Base-by-base conservation (phyloP, 2,797 vertebrate genomes). In the Yasuhikotakia modesta region DNA sequence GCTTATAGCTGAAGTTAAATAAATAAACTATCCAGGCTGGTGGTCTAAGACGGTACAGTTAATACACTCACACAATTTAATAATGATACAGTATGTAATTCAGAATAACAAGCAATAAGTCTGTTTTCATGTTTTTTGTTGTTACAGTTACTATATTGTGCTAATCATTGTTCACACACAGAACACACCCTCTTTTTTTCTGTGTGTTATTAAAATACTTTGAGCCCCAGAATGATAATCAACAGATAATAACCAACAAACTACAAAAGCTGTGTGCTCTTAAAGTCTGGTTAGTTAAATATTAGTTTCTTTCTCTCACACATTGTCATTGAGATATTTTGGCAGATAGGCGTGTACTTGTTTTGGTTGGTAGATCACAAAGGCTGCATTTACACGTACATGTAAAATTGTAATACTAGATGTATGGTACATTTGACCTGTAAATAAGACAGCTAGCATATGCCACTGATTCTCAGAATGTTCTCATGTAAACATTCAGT, bases 21-120 rank as follows among this genome's bases (percentile, higher is more conserved):
- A 82, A 78, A 82, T 81, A 85, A 84, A 81, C 68, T 65, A 53
- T 57, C 57, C 24, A 39, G 77, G 22, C 57, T 39, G 80, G 70
- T 76, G 78, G 68, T 73, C 75, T 50, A 48, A 80, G 78, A 73
- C 46, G 2, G 32, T 57, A 70, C 50, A 32, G 57, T 70, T 70
- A 64, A 70, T 35, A 68, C 63, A 68, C 53, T 76, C 39, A 32
- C 39, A 32, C 19, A 17, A 43, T 50, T 71, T 71, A n/a, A 71
- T 45, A 17, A 39, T 22, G 10, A 13, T 22, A 46, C 16, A 75
- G 4, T 12, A 45, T 57, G 17, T 16, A 32, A 57, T 55, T 68
- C 16, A 61, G 24, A 58, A 58, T 39, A 4, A 52, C 52, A 16
- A 57, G 27, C 21, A 14, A 39, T 1, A 60, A 22, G 11, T n/a